phyloP scores from a whole-genome alignment of 2,888 invertebrate species.

The Diadegma fenestrale region DNA sequence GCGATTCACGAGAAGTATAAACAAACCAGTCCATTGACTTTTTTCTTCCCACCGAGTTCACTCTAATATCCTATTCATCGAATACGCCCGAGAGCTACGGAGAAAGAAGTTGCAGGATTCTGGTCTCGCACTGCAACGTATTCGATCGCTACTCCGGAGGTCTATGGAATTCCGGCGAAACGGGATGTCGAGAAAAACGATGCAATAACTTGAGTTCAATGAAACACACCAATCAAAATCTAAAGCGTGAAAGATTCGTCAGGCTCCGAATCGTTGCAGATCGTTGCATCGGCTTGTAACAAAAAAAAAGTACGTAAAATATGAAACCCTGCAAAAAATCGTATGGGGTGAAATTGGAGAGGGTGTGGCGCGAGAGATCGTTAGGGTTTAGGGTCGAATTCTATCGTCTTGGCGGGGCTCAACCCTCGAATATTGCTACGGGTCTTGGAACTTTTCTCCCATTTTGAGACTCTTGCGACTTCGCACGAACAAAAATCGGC shows the following conservation, averaged over 20 bases:
- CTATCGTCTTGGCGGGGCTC: conserved; percentile 32
- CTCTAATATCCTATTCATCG: conserved; percentile 64
- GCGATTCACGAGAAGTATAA: conserved; percentile 56
- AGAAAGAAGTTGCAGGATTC: conserved; percentile 56
- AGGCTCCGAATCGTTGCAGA: conserved; percentile 35
- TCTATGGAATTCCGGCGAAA: conserved; percentile 31
- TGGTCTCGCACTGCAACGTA: conserved; percentile 36
- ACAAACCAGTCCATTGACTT: conserved; percentile 64
- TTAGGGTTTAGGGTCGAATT: conserved; percentile 66
- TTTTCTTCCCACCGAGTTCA: conserved; percentile 46
- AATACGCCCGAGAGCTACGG: conserved; percentile 47
- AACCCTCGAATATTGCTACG: conserved; percentile 64
- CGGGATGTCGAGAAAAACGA: conserved; percentile 50
- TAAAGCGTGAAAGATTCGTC: conserved; percentile 35
- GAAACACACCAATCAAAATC: conserved; percentile 27
- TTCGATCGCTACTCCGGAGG: conserved; percentile 64
- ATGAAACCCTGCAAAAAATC: conserved; percentile 72
- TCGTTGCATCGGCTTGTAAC: neutral
- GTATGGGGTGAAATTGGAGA: conserved; percentile 58
- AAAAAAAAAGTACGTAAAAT: conserved; percentile 48
- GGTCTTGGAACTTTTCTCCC: conserved; percentile 36
- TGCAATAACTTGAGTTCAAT: conserved; percentile 46
- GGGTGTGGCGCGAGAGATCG: conserved; percentile 75
- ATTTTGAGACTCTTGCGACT: neutral
- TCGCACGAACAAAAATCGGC: conserved; percentile 38